phyloP scores from a whole-genome alignment of 1,140 invertebrate genomes.

The Aphelinus certus region DNA sequence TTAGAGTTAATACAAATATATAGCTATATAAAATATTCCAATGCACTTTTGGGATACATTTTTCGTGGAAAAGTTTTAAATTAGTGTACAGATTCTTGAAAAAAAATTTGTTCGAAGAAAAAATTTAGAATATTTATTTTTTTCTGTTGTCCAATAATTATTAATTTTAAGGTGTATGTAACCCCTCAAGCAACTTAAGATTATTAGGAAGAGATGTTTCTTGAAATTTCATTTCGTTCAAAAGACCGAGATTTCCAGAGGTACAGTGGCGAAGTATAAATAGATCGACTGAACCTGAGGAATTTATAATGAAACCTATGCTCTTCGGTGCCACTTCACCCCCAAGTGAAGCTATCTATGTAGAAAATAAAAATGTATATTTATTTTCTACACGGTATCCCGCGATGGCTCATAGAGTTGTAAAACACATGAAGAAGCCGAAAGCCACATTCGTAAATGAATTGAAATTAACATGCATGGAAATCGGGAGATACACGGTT shows the following conservation, averaged over 20 bases:
- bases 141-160: too few relatives aligned
- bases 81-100: too few relatives aligned
- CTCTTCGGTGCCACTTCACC: constrained; percentile 44
- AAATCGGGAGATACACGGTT: not conserved
- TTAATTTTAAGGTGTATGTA: too few relatives aligned
- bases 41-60: too few relatives aligned
- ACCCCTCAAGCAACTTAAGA: too few relatives aligned
- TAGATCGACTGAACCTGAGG: constrained; percentile 46
- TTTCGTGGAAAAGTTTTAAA: too few relatives aligned
- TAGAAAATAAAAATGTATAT: constrained; percentile 21
- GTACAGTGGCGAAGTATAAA: not conserved
- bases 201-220: too few relatives aligned
- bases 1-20: too few relatives aligned
- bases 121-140: not conserved
- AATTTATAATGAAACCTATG: too few relatives aligned
- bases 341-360: constrained; percentile 46
- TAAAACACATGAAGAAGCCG: not conserved
- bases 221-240: too few relatives aligned
- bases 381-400: not conserved
- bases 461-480: constrained; percentile 4
- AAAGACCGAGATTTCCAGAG: not conserved
- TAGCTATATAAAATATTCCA: too few relatives aligned
- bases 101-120: too few relatives aligned
- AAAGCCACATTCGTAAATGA: constrained; percentile 11
- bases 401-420: not conserved